Evolutionary conservation across 2,888 invertebrate genomes (phyloP).

Genomic region (Venusia cambrica): DNA sequence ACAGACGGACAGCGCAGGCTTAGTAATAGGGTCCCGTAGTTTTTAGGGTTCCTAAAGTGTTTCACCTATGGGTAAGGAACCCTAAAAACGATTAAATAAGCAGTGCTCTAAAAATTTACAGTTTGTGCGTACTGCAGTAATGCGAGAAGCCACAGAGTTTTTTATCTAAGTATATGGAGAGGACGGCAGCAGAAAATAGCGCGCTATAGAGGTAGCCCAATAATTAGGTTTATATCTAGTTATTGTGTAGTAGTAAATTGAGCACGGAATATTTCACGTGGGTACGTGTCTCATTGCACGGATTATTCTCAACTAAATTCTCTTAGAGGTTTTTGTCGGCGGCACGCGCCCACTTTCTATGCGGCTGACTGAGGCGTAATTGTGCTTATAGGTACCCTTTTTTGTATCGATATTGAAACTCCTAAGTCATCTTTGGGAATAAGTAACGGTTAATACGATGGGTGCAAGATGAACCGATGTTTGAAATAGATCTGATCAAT

Average conservation of each 20-base stretch:
- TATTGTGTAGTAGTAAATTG: constrained; percentile 66
- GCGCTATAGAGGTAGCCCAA: constrained; percentile 19
- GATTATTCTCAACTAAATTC: constrained; percentile 68
- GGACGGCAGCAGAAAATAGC: constrained; percentile 44
- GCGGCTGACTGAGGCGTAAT: constrained; percentile 61
- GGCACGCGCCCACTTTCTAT: constrained; percentile 78
- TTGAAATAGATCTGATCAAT: constrained; percentile 26
- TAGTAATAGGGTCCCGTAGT: too few species aligned
- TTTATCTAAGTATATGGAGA: too few species aligned
- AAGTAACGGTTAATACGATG: constrained; percentile 55
- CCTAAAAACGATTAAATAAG: too few species aligned
- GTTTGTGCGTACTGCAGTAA: constrained; percentile 40
- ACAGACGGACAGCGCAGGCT: too few species aligned
- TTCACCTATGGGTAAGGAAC: too few species aligned
- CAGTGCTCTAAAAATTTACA: constrained; percentile 15
- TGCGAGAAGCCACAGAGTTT: constrained; percentile 43
- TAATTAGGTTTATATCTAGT: constrained; percentile 59
- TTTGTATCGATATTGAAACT: constrained; percentile 61
- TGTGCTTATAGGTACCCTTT: constrained; percentile 64
- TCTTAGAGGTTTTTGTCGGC: constrained; percentile 62
- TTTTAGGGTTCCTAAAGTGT: too few species aligned
- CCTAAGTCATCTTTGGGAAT: constrained; percentile 60
- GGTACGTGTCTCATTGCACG: constrained; percentile 77
- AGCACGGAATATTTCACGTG: constrained; percentile 70
- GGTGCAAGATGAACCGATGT: constrained; percentile 39